phyloP scores from a whole-genome alignment of 2,888 invertebrate genomes.

The Rhagophthalmus giganteus region DNA sequence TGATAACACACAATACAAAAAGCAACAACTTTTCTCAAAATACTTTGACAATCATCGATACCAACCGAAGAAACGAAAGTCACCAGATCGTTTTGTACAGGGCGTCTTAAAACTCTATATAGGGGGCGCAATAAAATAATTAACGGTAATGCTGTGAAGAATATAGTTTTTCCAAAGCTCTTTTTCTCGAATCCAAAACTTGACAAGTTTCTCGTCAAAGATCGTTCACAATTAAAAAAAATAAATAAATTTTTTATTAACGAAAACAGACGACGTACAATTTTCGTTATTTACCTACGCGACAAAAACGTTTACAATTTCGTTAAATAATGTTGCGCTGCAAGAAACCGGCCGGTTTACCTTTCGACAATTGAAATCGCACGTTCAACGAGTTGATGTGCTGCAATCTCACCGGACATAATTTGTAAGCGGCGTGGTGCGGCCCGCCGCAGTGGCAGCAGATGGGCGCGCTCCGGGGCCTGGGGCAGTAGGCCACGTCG shows the following conservation, averaged over 20 bases:
- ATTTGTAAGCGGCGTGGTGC: conserved; percentile 58
- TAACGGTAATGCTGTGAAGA: too few relatives aligned
- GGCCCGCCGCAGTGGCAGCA: conserved; percentile 60
- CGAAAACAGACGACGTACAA: background rate
- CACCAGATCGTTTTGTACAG: too few relatives aligned
- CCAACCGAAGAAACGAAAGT: too few relatives aligned
- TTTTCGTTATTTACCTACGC: background rate
- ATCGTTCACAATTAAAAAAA: too few relatives aligned
- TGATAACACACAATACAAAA: conserved; percentile 20
- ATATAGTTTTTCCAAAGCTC: too few relatives aligned
- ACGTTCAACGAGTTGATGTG: conserved; percentile 55
- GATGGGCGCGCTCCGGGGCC: conserved; percentile 56
- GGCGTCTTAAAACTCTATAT: background rate
- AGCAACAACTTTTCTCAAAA: conserved; percentile 4
- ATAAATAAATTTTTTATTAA: background rate
- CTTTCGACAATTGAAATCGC: conserved; percentile 52
- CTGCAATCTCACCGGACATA: conserved; percentile 57
- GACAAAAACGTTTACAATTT: background rate
- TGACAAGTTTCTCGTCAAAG: too few relatives aligned
- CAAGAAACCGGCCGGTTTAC: conserved; percentile 10
- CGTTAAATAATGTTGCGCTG: conserved; percentile 8
- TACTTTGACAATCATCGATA: conserved; percentile 9
- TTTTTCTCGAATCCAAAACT: too few relatives aligned
- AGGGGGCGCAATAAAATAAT: too few relatives aligned
- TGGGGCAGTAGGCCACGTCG: conserved; percentile 57